These are phyloP conservation scores for Bellardia pandia DNA, from an alignment of 2,888 invertebrate genomes.

Conservation along the genomic window DNA sequence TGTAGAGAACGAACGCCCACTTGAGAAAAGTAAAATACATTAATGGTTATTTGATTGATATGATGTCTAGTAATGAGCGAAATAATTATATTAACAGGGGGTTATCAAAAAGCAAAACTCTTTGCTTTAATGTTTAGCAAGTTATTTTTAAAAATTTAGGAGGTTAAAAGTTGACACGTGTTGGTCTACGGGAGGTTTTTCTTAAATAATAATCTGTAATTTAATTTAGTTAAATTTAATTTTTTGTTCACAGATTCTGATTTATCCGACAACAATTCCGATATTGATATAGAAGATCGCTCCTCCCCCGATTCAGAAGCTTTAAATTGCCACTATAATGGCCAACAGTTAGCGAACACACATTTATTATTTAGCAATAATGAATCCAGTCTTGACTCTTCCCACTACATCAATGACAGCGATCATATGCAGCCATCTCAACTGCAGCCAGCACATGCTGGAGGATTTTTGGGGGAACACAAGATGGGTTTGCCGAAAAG, in stretches of 20 bases:
- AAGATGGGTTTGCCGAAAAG: conserved; percentile 84
- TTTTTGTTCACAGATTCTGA: conserved; percentile 79
- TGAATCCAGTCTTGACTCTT: conserved; percentile 82
- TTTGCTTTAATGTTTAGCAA: background rate
- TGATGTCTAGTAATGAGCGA: conserved; percentile 65
- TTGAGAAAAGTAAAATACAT: conserved; percentile 67
- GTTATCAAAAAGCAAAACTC: background rate
- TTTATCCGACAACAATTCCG: conserved; percentile 83
- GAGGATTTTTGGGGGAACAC: conserved; percentile 75
- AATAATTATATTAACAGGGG: conserved; percentile 44
- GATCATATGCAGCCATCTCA: conserved; percentile 53
- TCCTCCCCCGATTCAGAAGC: conserved; percentile 83
- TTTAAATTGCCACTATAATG: conserved; percentile 76
- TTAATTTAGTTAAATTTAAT: background rate
- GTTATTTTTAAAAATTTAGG: conserved; percentile 54
- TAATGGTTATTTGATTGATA: conserved; percentile 56
- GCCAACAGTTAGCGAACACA: conserved; percentile 50
- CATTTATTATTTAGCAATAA: conserved; percentile 77
- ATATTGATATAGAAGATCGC: conserved; percentile 84
- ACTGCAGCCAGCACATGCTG: conserved; percentile 12
- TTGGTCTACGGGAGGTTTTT: conserved; percentile 75
- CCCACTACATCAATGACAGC: conserved; percentile 65
- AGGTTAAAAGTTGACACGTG: conserved; percentile 78
- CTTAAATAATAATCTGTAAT: conserved; percentile 61
- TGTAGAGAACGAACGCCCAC: conserved; percentile 73